These are phyloP conservation scores for Parotocinclus haroldoi DNA, from an alignment of 2,797 vertebrate genomes.

Conservation along the genomic window DNA sequence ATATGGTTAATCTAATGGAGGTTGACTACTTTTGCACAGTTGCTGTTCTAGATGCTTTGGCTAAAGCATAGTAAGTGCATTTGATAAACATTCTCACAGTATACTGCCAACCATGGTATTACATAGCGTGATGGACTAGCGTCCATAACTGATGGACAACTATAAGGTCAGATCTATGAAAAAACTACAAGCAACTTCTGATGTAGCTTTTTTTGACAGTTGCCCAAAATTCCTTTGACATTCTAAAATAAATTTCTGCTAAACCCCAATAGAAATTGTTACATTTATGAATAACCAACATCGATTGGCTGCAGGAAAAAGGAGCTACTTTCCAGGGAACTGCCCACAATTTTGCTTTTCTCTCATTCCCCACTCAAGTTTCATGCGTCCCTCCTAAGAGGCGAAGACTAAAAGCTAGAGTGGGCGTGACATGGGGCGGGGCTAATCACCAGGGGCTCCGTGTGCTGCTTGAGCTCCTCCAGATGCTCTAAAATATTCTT, in stretches of 20 bases:
- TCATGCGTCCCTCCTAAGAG: conserved; percentile 83
- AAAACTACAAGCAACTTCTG: not conserved
- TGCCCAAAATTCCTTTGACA: conserved; percentile 1
- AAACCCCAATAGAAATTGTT: not conserved
- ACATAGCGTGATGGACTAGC: too few relatives aligned
- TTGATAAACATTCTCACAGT: too few relatives aligned
- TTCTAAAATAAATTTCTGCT: not conserved
- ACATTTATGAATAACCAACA: conserved; percentile 5
- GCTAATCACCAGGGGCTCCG: conserved; percentile 97
- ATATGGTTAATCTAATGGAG: too few relatives aligned
- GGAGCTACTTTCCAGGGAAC: conserved; percentile 50
- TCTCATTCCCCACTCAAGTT: conserved; percentile 74
- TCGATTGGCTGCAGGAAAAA: conserved; percentile 5
- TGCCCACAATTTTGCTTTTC: conserved; percentile 45
- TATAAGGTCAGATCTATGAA: conserved; percentile 8
- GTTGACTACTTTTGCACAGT: too few relatives aligned
- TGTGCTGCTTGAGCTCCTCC: conserved; percentile 97
- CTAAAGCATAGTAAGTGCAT: too few relatives aligned
- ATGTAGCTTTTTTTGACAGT: conserved; percentile 27
- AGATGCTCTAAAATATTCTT: conserved; percentile 99
- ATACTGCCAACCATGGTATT: not conserved
- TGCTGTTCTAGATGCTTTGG: too few relatives aligned
- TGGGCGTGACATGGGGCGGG: conserved; percentile 79
- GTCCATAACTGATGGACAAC: conserved; percentile 4
- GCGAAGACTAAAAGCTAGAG: conserved; percentile 75